A percentile compares a stretch with the other conserved stretches of the same genome.
These are phyloP conservation scores for Drosophila percnosoma DNA, from an alignment of 2,888 invertebrate species.

Conservation along the genomic window DNA sequence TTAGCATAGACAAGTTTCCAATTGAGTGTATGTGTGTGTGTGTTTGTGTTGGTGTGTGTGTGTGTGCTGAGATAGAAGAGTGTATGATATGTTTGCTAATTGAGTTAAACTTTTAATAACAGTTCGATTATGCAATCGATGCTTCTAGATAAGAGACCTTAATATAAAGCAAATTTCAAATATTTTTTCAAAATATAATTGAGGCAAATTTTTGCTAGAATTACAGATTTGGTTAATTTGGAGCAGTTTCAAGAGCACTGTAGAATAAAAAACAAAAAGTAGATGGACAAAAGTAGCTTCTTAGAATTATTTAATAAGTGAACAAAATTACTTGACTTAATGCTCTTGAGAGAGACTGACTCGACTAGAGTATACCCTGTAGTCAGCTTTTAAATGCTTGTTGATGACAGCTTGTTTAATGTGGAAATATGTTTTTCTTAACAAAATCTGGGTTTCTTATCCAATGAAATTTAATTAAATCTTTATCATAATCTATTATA, in stretches of 20 bases:
- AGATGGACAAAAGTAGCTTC: too few relatives aligned
- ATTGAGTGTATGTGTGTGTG: constrained; percentile 6
- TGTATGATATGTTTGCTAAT: constrained; percentile 20
- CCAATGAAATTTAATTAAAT: too few relatives aligned
- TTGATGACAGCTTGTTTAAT: background rate
- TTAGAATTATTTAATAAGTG: too few relatives aligned
- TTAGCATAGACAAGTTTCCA: constrained; percentile 41
- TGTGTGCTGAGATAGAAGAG: constrained; percentile 1
- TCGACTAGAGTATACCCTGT: background rate
- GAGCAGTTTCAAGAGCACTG: too few relatives aligned
- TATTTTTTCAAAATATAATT: too few relatives aligned
- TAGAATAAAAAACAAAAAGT: too few relatives aligned
- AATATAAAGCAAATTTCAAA: background rate
- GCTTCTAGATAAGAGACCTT: background rate
- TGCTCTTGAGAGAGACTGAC: too few relatives aligned
- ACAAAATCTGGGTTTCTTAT: too few relatives aligned
- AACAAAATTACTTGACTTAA: too few relatives aligned
- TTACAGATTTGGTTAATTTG: too few relatives aligned
- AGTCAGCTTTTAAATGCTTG: background rate
- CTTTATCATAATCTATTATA: too few relatives aligned
- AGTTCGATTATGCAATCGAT: background rate
- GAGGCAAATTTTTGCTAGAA: too few relatives aligned
- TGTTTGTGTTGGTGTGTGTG: background rate
- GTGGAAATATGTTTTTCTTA: background rate
- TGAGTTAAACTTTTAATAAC: constrained; percentile 17